These are phyloP conservation scores for Thymelicus acteon DNA, from an alignment of 2,888 invertebrate genomes.

Conservation along the genomic window DNA sequence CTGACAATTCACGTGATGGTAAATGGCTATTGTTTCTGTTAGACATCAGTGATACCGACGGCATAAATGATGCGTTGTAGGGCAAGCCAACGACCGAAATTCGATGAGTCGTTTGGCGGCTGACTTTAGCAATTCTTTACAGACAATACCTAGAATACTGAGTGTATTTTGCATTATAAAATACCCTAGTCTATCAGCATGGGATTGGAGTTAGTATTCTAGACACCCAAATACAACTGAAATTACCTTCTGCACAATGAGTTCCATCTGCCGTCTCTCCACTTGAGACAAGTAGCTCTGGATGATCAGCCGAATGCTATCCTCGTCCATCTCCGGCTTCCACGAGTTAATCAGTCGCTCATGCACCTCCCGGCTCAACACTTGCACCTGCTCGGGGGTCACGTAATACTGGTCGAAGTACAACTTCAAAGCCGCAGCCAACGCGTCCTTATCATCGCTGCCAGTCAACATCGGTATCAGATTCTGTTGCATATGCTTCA, in stretches of 20 bases:
- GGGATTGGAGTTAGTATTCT: too few species aligned
- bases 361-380: constrained; percentile 68
- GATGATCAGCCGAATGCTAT: constrained; percentile 75
- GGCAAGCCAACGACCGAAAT: too few species aligned
- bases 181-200: too few species aligned
- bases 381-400: constrained; percentile 86
- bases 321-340: constrained; percentile 82
- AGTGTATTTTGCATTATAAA: too few species aligned
- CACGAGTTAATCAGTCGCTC: constrained; percentile 66
- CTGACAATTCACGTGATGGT: too few species aligned
- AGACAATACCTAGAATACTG: too few species aligned
- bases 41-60: too few species aligned
- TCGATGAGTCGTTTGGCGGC: too few species aligned
- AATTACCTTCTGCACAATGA: constrained; percentile 68
- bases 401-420: constrained; percentile 86
- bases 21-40: too few species aligned
- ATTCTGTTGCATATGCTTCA: constrained; percentile 82
- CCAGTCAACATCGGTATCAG: constrained; percentile 81
- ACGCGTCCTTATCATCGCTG: constrained; percentile 63
- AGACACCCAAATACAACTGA: too few species aligned
- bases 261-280: constrained; percentile 77
- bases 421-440: constrained; percentile 81
- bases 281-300: constrained; percentile 72
- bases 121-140: too few species aligned
- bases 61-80: too few species aligned